Conservation (phyloP, 35 echinoderm and acorn worm species). For the Antedon bifida region DNA sequence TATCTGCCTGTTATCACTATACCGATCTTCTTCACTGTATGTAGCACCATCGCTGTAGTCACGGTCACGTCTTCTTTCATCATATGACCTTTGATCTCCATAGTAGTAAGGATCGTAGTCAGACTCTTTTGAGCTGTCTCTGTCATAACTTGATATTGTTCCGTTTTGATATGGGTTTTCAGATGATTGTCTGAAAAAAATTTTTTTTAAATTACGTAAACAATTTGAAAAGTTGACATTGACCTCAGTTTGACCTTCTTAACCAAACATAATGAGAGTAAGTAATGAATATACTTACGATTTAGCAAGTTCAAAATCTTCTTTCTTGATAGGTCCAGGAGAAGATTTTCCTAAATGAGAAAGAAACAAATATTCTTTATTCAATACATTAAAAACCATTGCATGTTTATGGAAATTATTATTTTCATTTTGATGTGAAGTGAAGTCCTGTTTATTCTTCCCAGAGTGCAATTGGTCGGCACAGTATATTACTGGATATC, state of each 20-base stretch:
- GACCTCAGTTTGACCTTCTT: no score
- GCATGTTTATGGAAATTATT: no score
- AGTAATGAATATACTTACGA: not conserved
- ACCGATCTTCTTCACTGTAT: not conserved
- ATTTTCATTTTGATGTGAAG: no score
- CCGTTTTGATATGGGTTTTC: not conserved
- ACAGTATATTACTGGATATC: no score
- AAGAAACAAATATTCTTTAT: not conserved
- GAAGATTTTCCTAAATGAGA: not conserved
- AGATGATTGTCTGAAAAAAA: not conserved
- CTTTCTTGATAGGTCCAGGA: not conserved
- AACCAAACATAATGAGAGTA: no score
- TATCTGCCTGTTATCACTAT: not conserved
- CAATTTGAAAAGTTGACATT: not conserved
- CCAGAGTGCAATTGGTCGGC: no score
- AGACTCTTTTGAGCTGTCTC: conserved; percentile 23
- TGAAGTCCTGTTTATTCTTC: no score
- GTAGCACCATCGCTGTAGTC: conserved; percentile 16
- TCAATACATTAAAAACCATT: no score
- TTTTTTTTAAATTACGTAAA: not conserved
- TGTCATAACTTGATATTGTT: conserved; percentile 29
- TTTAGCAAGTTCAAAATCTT: not conserved
- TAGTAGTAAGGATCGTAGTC: conserved; percentile 25
- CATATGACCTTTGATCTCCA: conserved; percentile 24
- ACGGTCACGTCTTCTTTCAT: not conserved